Percentiles rank a stretch among this genome's conserved stretches.
These are phyloP conservation scores for Osmoderma eremita DNA, from an alignment of 2,888 invertebrate species.

Conservation along the genomic window DNA sequence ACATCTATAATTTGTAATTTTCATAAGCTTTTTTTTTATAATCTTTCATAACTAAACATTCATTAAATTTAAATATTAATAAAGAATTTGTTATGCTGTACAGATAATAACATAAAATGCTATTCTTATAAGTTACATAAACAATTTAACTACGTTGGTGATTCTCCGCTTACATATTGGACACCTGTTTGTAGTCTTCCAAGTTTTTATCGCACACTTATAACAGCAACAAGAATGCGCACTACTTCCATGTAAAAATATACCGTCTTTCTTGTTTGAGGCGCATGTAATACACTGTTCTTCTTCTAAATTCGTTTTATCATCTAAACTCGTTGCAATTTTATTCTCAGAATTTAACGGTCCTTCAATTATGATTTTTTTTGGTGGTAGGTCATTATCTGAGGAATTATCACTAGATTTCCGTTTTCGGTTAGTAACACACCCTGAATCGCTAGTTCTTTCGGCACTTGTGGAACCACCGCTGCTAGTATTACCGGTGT, in stretches of 20 bases:
- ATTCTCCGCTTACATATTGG: conserved; percentile 77
- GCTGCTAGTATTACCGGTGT: conserved; percentile 31
- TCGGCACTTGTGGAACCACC: conserved; percentile 19
- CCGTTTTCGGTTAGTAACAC: conserved; percentile 15
- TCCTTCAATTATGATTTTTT: conserved; percentile 38
- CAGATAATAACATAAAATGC: conserved; percentile 39
- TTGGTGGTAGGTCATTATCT: conserved; percentile 40
- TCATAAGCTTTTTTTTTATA: conserved; percentile 3
- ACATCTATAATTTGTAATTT: conserved; percentile 12
- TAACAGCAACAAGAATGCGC: conserved; percentile 79
- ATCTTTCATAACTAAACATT: conserved; percentile 9
- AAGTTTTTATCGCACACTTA: conserved; percentile 74
- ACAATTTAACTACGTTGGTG: conserved; percentile 73
- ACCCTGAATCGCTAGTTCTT: conserved; percentile 12
- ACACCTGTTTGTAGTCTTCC: conserved; percentile 72
- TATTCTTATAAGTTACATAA: conserved; percentile 14
- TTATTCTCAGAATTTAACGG: conserved; percentile 14
- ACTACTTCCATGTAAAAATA: conserved; percentile 74
- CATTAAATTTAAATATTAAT: conserved; percentile 32
- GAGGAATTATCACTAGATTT: conserved; percentile 29
- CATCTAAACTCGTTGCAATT: background rate
- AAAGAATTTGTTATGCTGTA: conserved; percentile 44
- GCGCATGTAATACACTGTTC: conserved; percentile 72
- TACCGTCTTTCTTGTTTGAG: conserved; percentile 72
- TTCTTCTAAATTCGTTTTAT: conserved; percentile 55